These are phyloP conservation scores for Turritopsis rubra DNA, from an alignment of 30 jellyfish, hydroid and myxozoan species.

Conservation along the genomic window DNA sequence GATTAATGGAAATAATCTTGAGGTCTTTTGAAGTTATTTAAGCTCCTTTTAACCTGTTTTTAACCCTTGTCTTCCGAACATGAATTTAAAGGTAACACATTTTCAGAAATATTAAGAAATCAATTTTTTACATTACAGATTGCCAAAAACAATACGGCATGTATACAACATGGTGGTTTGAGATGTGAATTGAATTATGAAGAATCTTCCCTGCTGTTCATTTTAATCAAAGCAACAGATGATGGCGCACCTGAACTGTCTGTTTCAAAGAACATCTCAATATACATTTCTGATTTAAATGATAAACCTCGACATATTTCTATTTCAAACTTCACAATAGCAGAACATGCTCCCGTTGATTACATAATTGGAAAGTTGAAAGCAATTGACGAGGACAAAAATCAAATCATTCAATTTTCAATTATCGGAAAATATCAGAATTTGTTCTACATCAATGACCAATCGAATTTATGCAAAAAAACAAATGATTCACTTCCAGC, in stretches of 20 bases:
- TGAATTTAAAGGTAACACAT: too few relatives aligned
- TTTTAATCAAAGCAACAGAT: slow-evolving; percentile 49
- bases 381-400: slow-evolving; percentile 62
- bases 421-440: slow-evolving; percentile 40
- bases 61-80: too few relatives aligned
- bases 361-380: slow-evolving; percentile 49
- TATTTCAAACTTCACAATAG: slow-evolving; percentile 39
- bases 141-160: slow-evolving; percentile 44
- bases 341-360: slow-evolving; percentile 59
- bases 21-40: slow-evolving; percentile 24
- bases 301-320: slow-evolving; percentile 67
- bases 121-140: slow-evolving; percentile 37
- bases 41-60: too few relatives aligned
- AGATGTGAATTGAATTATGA: slow-evolving; percentile 53
- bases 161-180: slow-evolving; percentile 47
- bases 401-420: slow-evolving; percentile 35
- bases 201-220: slow-evolving; percentile 9
- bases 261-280: slow-evolving; percentile 46
- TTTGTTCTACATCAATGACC: slow-evolving; percentile 43
- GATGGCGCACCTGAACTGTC: slow-evolving; percentile 53
- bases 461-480: slow-evolving; percentile 41
- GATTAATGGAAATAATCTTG: slow-evolving; percentile 21
- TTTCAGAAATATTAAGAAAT: too few relatives aligned
- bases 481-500: slow-evolving; percentile 44
- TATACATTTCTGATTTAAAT: slow-evolving; percentile 49